Evolutionary conservation across 2,888 invertebrate species (phyloP).

Genomic region (Euclidia mi): DNA sequence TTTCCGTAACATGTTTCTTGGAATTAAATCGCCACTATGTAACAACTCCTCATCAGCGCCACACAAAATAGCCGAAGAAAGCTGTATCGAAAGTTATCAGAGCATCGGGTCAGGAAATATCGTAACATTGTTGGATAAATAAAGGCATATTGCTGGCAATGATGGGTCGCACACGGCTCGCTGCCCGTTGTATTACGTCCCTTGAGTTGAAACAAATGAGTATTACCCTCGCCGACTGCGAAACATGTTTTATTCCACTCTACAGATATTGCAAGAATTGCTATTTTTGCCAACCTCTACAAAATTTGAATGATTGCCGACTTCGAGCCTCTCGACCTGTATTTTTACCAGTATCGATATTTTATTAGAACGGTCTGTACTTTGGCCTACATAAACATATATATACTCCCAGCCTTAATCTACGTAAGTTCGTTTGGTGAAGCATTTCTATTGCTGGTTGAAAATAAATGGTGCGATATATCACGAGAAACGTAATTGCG

Average conservation of each 20-base stretch:
- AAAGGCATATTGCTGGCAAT: slow-evolving; percentile 77
- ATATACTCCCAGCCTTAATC: not conserved
- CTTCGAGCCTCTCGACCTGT: not conserved
- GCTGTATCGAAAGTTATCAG: slow-evolving; percentile 72
- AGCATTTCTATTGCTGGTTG: slow-evolving; percentile 33
- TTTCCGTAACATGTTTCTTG: slow-evolving; percentile 63
- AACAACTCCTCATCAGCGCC: slow-evolving; percentile 59
- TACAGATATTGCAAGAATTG: slow-evolving; percentile 51
- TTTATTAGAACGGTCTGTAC: not conserved
- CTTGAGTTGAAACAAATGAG: slow-evolving; percentile 76
- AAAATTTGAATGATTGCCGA: slow-evolving; percentile 37
- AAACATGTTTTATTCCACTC: slow-evolving; percentile 61
- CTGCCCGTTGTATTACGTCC: slow-evolving; percentile 72
- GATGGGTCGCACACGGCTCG: slow-evolving; percentile 67
- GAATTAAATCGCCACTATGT: slow-evolving; percentile 61
- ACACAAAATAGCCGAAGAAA: slow-evolving; percentile 61
- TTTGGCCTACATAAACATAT: not conserved
- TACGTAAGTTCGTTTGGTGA: slow-evolving; percentile 6
- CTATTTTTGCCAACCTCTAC: slow-evolving; percentile 46
- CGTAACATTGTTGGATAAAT: slow-evolving; percentile 78
- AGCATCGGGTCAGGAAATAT: slow-evolving; percentile 73
- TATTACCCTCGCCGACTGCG: slow-evolving; percentile 71
- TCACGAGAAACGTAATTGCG: slow-evolving; percentile 41
- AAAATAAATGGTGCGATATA: slow-evolving; percentile 44
- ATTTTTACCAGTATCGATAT: not conserved